Conservation (phyloP, 64 coral and sea anemone species). For the Actinia tenebrosa region DNA sequence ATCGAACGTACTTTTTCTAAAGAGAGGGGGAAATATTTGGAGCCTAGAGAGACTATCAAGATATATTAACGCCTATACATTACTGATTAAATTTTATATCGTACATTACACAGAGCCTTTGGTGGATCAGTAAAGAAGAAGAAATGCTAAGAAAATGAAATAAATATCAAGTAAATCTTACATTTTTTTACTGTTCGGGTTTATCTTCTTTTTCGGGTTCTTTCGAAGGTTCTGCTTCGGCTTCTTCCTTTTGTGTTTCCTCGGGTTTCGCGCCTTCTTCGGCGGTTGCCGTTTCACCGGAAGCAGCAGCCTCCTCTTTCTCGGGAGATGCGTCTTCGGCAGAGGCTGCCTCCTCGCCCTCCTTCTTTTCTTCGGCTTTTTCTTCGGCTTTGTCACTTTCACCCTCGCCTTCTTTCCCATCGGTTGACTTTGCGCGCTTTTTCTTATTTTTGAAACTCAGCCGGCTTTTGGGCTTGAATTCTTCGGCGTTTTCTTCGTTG, state of each 20-base stretch:
- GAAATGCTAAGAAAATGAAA: slow-evolving; percentile 72
- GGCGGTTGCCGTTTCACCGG: slow-evolving; percentile 50
- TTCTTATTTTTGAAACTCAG: slow-evolving; percentile 86
- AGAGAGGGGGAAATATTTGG: background rate
- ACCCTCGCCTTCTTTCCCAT: slow-evolving; percentile 41
- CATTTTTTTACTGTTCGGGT: slow-evolving; percentile 69
- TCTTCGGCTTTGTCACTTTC: slow-evolving; percentile 50
- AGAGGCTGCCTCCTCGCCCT: slow-evolving; percentile 40
- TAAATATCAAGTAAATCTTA: slow-evolving; percentile 48
- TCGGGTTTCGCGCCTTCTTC: slow-evolving; percentile 53
- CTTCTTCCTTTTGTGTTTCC: slow-evolving; percentile 45
- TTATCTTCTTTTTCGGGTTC: slow-evolving; percentile 46
- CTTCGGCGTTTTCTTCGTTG: slow-evolving; percentile 77
- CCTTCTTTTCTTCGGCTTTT: slow-evolving; percentile 41
- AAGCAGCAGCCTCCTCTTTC: slow-evolving; percentile 43
- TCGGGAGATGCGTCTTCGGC: slow-evolving; percentile 41
- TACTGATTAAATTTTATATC: slow-evolving; percentile 21
- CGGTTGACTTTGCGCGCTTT: slow-evolving; percentile 47
- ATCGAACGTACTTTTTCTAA: background rate
- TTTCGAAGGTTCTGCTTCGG: slow-evolving; percentile 19
- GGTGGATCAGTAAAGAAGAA: background rate
- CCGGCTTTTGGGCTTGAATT: slow-evolving; percentile 78
- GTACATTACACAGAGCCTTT: slow-evolving; percentile 17
- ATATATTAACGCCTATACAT: slow-evolving; percentile 21
- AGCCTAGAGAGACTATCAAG: background rate